Evolutionary conservation across 2,113 vertebrate species (phyloP).

Genomic region (mouse (Mus musculus)): DNA sequence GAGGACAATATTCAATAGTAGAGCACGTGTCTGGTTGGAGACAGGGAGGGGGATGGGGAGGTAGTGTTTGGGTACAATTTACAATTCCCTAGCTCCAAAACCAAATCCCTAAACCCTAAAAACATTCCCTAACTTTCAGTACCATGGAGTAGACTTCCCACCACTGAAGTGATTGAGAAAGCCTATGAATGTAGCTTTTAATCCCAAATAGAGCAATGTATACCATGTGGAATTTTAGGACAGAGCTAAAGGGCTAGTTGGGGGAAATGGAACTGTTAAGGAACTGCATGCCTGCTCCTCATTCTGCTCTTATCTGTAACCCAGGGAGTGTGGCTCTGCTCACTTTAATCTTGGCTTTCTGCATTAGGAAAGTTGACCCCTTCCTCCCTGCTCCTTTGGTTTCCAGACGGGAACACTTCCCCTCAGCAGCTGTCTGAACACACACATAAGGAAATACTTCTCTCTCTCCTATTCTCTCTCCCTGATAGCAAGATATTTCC

Average conservation of each 20-base stretch:
- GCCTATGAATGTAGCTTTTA: background rate
- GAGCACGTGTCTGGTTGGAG: background rate
- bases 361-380: background rate
- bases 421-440: background rate
- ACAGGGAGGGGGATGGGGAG: background rate
- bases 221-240: background rate
- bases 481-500: background rate
- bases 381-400: background rate
- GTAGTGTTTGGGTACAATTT: background rate
- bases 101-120: background rate
- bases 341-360: background rate
- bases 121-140: background rate
- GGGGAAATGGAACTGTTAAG: background rate
- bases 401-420: background rate
- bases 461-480: background rate
- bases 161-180: conserved; percentile 11
- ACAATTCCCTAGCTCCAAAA: background rate
- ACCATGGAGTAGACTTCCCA: background rate
- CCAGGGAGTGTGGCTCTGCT: background rate
- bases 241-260: background rate
- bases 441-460: background rate
- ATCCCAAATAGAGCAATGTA: background rate
- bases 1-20: background rate
- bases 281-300: background rate
- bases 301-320: background rate